Evolutionary conservation across 2,797 vertebrate genomes (phyloP), one percentile per base, ranked within the genome.

Genomic region (Pagetopsis macropterus): DNA sequence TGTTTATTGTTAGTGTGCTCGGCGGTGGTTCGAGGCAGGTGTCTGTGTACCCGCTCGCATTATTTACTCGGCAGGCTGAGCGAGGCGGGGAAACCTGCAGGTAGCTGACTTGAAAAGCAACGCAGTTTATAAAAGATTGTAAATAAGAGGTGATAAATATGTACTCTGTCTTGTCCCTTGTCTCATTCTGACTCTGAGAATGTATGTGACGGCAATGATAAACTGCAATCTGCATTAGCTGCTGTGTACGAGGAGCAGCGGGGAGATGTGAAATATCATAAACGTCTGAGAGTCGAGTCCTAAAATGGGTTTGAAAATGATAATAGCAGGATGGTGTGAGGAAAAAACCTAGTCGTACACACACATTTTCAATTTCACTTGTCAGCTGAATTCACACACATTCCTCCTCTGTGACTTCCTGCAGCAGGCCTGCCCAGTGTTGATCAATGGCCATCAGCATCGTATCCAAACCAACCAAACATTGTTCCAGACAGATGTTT

Each of bases 111-210:
- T 80, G 33, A 37, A 23, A 59, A 80, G 83, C 62, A 69, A 57
- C 41, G 63, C 52, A 72, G 79, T 84, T 84, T 82, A 88, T 91
- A 76, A 77, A 64, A 81, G 72, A 87, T 23, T 78, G 85, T 87
- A 90, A 93, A 89, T 89, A 88, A 76, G 44, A 71, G 70, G 33
- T 85, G 82, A 90, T 92, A 86, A 90, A 91, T 84, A 82, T 76
- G 69, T 79, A 68, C 77, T 71, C 65, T 33, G 65, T 76, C 78
- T 55, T 67, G 65, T 83, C 67, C 23, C 84, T 61, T 12, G 49
- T 70, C 61, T 78, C 64, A 7, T 10, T 51, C 59, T 27, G 76
- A 33, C 33, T 6, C 33, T 37, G 33, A 7, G 70, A 64, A 76
- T 59, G 80, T 57, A 78, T 81, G 71, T 31, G 81, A 65, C 43